phyloP scores from a whole-genome alignment of 2,888 invertebrate species.

The Ypsolopha scabrella region DNA sequence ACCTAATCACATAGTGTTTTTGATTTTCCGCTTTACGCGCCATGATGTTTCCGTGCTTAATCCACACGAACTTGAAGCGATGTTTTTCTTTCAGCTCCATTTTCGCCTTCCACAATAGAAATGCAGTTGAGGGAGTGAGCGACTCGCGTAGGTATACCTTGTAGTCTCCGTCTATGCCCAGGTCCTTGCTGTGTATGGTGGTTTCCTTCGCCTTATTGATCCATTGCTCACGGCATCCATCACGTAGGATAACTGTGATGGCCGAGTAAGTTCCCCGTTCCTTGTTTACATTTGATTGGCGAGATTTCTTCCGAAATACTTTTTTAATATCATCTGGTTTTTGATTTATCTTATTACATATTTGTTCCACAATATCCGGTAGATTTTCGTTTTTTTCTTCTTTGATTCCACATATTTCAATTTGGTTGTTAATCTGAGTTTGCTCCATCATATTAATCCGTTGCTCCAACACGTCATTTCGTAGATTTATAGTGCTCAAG shows the following conservation, averaged over 20 bases:
- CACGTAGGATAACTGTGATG: too few relatives aligned
- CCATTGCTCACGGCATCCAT: not conserved
- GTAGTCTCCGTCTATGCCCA: not conserved
- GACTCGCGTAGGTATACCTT: conserved; percentile 7
- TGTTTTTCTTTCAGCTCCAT: conserved; percentile 5
- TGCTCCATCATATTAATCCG: not conserved
- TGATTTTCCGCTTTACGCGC: conserved; percentile 6
- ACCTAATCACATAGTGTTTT: not conserved
- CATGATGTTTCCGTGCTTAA: conserved; percentile 8
- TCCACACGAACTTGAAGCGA: conserved; percentile 9
- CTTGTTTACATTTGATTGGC: too few relatives aligned
- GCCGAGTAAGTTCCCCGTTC: too few relatives aligned
- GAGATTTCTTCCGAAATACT: too few relatives aligned
- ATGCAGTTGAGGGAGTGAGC: conserved; percentile 5
- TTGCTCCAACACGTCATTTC: not conserved
- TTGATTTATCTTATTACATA: not conserved
- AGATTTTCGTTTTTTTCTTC: not conserved
- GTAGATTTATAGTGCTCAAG: not conserved
- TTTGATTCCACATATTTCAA: not conserved
- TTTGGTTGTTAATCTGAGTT: not conserved
- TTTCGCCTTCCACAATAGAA: conserved; percentile 8
- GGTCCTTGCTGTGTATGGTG: not conserved
- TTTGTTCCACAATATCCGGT: not conserved
- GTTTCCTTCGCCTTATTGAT: not conserved
- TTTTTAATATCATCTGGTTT: not conserved